These are phyloP conservation scores for Listronotus oregonensis DNA, from an alignment of 1,140 invertebrate species.

Conservation along the genomic window DNA sequence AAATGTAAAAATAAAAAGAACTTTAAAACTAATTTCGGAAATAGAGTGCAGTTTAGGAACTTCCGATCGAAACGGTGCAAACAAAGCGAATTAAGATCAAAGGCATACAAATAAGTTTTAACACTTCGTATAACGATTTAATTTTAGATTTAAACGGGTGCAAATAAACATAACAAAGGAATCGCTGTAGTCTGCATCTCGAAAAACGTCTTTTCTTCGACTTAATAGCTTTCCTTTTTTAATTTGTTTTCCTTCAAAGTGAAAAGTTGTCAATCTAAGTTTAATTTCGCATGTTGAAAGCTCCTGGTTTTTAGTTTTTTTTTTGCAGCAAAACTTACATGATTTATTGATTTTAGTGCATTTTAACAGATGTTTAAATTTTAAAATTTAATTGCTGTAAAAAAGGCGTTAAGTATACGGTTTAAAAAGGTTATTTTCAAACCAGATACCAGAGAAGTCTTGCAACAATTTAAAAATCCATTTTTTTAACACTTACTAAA, in stretches of 20 bases:
- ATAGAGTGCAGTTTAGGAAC: constrained; percentile 21
- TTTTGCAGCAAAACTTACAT: too few species aligned
- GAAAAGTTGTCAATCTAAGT: constrained; percentile 1
- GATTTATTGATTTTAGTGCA: too few species aligned
- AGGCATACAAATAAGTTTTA: constrained; percentile 20
- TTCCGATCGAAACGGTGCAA: constrained; percentile 12
- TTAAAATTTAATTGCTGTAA: too few species aligned
- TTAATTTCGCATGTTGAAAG: too few species aligned
- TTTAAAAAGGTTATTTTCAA: too few species aligned
- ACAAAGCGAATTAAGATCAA: constrained; percentile 29
- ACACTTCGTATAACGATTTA: constrained; percentile 31
- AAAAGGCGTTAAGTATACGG: too few species aligned
- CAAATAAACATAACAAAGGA: constrained; percentile 35
- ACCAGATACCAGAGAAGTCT: too few species aligned
- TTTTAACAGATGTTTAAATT: too few species aligned
- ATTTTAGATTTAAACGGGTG: constrained; percentile 35
- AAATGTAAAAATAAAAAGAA: neutral
- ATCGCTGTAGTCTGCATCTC: constrained; percentile 28
- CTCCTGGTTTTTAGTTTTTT: too few species aligned
- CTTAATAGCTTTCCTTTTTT: constrained; percentile 27
- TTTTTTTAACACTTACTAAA: too few species aligned
- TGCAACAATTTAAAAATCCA: too few species aligned
- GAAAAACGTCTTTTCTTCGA: constrained; percentile 34
- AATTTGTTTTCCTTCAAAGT: constrained; percentile 19
- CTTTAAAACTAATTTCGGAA: neutral